phyloP scores from a whole-genome alignment of 2,888 invertebrate genomes.

The Neoitamus cyanurus region DNA sequence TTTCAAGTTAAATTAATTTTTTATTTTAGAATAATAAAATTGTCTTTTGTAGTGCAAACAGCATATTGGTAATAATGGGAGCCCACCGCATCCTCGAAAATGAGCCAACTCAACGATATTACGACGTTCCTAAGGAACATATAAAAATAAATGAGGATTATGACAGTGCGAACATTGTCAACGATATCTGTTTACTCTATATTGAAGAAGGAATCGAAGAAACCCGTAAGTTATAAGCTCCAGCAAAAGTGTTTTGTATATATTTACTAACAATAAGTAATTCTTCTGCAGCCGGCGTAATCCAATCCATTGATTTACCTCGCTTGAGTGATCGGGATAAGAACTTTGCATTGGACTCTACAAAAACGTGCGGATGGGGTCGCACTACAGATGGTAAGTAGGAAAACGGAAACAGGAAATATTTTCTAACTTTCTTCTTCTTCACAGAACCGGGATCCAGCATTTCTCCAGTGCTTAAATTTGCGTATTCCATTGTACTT shows the following conservation, averaged over 20 bases:
- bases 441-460: constrained; percentile 51
- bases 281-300: constrained; percentile 51
- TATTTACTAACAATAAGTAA: not conserved
- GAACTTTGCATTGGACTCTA: constrained; percentile 54
- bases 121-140: constrained; percentile 54
- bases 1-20: not conserved
- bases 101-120: constrained; percentile 14
- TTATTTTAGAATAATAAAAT: not conserved
- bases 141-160: constrained; percentile 64
- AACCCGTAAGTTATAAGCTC: constrained; percentile 14
- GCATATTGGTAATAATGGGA: constrained; percentile 22
- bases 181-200: constrained; percentile 48
- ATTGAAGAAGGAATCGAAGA: constrained; percentile 12
- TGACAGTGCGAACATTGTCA: constrained; percentile 54
- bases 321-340: constrained; percentile 49
- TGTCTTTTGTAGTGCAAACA: constrained; percentile 13
- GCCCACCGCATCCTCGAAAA: constrained; percentile 33
- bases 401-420: not conserved
- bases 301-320: constrained; percentile 58
- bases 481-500: constrained; percentile 56
- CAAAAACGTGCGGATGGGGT: constrained; percentile 61
- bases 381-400: constrained; percentile 57
- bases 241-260: not conserved
- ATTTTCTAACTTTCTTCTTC: not conserved
- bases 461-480: constrained; percentile 57